Evolutionary conservation across 1,140 invertebrate species (phyloP).

Genomic region (Atta texana): DNA sequence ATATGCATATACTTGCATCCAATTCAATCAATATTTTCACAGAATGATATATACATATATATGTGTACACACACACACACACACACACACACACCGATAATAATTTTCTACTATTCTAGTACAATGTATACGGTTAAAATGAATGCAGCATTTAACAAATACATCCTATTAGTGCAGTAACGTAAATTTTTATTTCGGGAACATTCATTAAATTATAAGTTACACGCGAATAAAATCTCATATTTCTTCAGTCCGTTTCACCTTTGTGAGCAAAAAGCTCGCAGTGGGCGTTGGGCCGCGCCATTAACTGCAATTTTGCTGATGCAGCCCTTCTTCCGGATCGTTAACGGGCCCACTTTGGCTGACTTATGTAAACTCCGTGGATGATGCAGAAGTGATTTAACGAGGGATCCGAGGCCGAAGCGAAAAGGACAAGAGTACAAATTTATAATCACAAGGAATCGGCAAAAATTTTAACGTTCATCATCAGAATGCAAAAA

Average conservation of each 20-base stretch:
- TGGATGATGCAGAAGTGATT: conserved; percentile 74
- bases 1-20: not conserved
- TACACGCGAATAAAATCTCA: conserved; percentile 73
- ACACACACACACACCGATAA: not conserved
- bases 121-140: conserved; percentile 33
- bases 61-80: not conserved
- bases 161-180: conserved; percentile 65
- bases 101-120: conserved; percentile 50
- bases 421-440: conserved; percentile 47
- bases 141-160: conserved; percentile 67
- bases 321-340: conserved; percentile 79
- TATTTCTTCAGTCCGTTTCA: conserved; percentile 75
- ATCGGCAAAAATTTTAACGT: conserved; percentile 34
- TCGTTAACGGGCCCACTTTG: conserved; percentile 78
- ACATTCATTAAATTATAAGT: conserved; percentile 74
- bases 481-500: conserved; percentile 5
- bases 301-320: conserved; percentile 81
- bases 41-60: not conserved
- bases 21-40: conserved; percentile 11
- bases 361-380: conserved; percentile 77
- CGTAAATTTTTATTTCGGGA: conserved; percentile 62
- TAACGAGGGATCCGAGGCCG: conserved; percentile 67
- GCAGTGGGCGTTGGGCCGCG: conserved; percentile 78
- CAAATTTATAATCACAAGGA: conserved; percentile 56
- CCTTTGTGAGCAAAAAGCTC: conserved; percentile 74